These are phyloP conservation scores for Dicerorhinus sumatrensis DNA, from an alignment of 2,113 vertebrate genomes.

Conservation along the genomic window DNA sequence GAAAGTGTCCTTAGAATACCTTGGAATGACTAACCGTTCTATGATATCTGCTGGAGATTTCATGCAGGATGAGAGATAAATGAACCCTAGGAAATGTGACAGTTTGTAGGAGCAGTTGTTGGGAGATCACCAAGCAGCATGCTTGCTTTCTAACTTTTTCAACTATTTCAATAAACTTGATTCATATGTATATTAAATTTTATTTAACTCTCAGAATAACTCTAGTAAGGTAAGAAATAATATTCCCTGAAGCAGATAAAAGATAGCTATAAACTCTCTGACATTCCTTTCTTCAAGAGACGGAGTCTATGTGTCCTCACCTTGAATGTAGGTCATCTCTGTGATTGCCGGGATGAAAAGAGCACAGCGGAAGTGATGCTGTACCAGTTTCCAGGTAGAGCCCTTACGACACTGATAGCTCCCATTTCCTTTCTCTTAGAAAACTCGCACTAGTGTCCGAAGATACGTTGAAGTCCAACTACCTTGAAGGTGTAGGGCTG, in stretches of 20 bases:
- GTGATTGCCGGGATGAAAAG: background rate
- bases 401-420: background rate
- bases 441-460: background rate
- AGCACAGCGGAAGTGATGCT: background rate
- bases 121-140: background rate
- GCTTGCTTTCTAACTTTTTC: background rate
- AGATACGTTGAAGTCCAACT: background rate
- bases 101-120: background rate
- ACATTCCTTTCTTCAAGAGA: background rate
- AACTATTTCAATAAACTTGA: conserved; percentile 8
- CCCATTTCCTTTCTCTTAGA: background rate
- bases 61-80: background rate
- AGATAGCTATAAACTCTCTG: background rate
- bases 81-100: background rate
- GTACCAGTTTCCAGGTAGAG: background rate
- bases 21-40: background rate
- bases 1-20: background rate
- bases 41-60: background rate
- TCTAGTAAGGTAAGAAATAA: background rate
- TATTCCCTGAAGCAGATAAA: background rate
- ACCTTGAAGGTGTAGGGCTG: background rate
- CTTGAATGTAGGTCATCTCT: background rate
- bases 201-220: background rate
- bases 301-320: background rate
- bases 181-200: background rate